Conservation (phyloP, 2,113 vertebrate species). For the Polypterus bichir region DNA sequence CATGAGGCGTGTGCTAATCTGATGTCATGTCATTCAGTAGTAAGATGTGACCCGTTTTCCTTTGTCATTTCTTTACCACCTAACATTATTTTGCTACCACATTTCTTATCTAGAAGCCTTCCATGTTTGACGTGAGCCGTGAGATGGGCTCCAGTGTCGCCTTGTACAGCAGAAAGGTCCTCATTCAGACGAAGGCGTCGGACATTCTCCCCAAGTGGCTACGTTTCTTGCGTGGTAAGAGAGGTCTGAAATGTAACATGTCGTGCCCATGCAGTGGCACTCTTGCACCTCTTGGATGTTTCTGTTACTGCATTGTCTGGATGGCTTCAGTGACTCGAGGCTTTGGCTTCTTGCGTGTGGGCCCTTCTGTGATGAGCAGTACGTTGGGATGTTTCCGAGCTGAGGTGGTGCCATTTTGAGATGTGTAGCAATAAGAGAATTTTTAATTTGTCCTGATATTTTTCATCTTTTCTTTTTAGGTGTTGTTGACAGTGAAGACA, state of each 20-base stretch:
- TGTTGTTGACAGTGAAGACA: slow-evolving; percentile 95
- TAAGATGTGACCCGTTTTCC: no score
- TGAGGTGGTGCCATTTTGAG: no score
- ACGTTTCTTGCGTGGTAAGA: slow-evolving; percentile 77
- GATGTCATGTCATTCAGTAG: no score
- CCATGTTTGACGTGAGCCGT: slow-evolving; percentile 90
- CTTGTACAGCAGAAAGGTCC: slow-evolving; percentile 85
- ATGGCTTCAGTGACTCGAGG: not conserved
- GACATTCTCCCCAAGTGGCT: slow-evolving; percentile 93
- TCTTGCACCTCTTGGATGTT: no score
- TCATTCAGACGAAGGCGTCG: slow-evolving; percentile 85
- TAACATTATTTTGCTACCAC: no score
- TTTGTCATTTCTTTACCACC: no score
- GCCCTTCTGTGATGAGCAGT: no score
- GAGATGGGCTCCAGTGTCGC: slow-evolving; percentile 80
- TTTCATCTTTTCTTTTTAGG: slow-evolving; percentile 41
- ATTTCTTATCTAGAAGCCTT: slow-evolving; percentile 65
- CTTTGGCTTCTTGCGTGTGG: not conserved
- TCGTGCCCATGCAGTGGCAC: no score
- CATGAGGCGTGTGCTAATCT: no score
- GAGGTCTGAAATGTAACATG: not conserved
- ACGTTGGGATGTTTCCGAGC: no score
- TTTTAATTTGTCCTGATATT: no score
- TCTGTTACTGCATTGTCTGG: not conserved
- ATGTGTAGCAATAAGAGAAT: no score